These are phyloP conservation scores for Gallinago undulata DNA, from an alignment of 2,113 vertebrate species.

Conservation along the genomic window DNA sequence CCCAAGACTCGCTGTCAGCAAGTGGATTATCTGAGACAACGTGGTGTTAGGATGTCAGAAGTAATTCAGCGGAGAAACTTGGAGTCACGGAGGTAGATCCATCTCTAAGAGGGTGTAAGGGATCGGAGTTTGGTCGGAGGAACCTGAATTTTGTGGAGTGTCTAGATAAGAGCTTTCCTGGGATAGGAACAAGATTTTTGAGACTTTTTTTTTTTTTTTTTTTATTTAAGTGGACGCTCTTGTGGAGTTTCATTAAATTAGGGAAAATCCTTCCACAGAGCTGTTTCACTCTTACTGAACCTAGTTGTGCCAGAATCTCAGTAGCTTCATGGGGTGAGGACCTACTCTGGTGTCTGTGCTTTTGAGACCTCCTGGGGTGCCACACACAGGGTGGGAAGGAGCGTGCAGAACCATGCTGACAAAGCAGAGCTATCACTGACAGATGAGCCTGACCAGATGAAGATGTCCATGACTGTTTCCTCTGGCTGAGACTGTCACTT, in stretches of 20 bases:
- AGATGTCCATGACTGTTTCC: not conserved
- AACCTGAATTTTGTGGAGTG: not conserved
- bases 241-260: not conserved
- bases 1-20: not conserved
- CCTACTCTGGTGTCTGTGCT: not conserved
- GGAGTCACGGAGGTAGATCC: not conserved
- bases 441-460: not conserved
- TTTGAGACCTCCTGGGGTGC: not conserved
- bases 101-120: not conserved
- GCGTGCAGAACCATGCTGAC: not conserved
- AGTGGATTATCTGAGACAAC: not conserved
- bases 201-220: not conserved
- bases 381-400: fast-evolving
- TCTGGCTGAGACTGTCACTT: not conserved
- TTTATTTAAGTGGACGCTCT: not conserved
- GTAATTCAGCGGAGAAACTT: not conserved
- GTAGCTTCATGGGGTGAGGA: fast-evolving
- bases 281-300: not conserved
- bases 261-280: no score
- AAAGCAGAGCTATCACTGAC: fast-evolving
- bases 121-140: not conserved
- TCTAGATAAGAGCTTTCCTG: not conserved
- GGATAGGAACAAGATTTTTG: not conserved
- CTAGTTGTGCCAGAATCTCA: not conserved
- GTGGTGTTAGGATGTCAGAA: not conserved